Evolutionary conservation across 2,797 vertebrate genomes (phyloP), one percentile per base, ranked within the genome.

Genomic region (Onychomys leucogaster): DNA sequence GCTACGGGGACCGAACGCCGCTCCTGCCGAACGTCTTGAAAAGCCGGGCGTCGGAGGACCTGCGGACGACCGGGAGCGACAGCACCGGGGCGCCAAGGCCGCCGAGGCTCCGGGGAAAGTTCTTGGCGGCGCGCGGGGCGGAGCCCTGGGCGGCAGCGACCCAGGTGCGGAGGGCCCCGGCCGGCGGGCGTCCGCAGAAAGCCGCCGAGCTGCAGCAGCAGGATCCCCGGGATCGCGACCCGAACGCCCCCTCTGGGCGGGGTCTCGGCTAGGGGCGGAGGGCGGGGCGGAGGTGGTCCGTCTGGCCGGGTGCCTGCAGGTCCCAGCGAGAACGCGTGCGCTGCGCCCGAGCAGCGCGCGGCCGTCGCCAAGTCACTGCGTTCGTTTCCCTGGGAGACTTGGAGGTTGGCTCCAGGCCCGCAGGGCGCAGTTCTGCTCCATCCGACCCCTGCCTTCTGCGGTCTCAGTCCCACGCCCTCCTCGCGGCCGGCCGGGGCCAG

Each of bases 71-170:
- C 69, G 69, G 69, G n/a, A 17, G 67, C 67, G 17, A 37, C 80
- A 6, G 86, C 17, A 80, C 82, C 86, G n/a, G 0, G 71, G 41
- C 76, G 17, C 81, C 77, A 86, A 52, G 95, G 97, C 95, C 80
- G 80, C 89, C 2, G n/a, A 32, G 84, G 93, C 90, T 97, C 86
- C 49, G 9, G 89, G 90, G 89, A 97, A 98, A 97, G 97, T 98
- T 97, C 76, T 93, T 2, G 63, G 75, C 21, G 0, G 65, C 21
- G 52, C 80, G 4, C 17, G 3, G 61, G 69, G 94, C 34, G 91
- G 97, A 37, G 95, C 76, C 91, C 29, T 6, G n/a, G 89, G 65
- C 41, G 13, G 80, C 27, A 92, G 91, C 89, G 27, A 88, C 76
- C 93, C 71, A 84, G 95, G 97, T 86, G 29, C 87, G 0, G 57